Percentiles rank a stretch among this genome's conserved stretches.
Conservation (phyloP, 2,797 vertebrate species). For the Anisognathus igniventris region DNA sequence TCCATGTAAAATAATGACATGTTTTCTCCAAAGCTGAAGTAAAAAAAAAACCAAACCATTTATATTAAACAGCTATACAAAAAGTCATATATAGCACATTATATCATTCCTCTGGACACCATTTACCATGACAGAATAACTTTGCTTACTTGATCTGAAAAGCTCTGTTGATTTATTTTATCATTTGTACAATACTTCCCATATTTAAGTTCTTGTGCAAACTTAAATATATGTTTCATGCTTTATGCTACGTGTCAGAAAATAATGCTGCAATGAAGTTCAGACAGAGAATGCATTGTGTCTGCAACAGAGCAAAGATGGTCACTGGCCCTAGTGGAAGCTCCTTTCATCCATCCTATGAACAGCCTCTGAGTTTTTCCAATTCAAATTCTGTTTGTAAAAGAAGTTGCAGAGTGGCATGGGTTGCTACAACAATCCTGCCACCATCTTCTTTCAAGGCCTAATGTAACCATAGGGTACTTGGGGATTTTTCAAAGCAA, state of each 20-base stretch:
- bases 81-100: not conserved
- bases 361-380: not conserved
- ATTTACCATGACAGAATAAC: not conserved
- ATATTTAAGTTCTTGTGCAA: not conserved
- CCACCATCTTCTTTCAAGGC: not conserved
- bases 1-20: not conserved
- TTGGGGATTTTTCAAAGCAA: not conserved
- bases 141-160: not conserved
- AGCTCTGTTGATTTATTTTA: not conserved
- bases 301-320: not conserved
- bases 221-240: not conserved
- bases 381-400: not conserved
- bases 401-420: not conserved
- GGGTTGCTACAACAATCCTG: not conserved
- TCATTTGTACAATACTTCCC: not conserved
- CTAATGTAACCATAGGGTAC: not conserved
- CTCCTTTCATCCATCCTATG: not conserved
- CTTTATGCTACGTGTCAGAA: not conserved
- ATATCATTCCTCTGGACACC: not conserved
- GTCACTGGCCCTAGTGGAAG: not conserved
- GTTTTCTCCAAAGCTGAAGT: not conserved
- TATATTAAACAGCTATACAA: not conserved
- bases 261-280: not conserved
- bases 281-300: not conserved
- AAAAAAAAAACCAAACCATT: not conserved